Evolutionary conservation across 2,113 vertebrate species (phyloP), one percentile per base, ranked within the genome.

Genomic region (Ptyas mucosa): DNA sequence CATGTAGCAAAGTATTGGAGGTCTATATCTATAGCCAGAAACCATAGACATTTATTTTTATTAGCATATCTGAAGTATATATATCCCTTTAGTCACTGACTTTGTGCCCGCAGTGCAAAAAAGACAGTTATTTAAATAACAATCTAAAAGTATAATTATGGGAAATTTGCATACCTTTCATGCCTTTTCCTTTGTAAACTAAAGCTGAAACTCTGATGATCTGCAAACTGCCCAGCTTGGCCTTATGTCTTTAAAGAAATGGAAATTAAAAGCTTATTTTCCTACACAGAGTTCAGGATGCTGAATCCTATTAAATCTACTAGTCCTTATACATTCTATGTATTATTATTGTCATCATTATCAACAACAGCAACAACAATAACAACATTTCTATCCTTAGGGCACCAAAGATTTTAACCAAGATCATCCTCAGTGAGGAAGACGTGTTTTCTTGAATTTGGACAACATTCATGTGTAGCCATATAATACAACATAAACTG

Each of bases 111-210:
- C 96, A 96, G 95, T 94, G 85, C 92, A 94, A 96, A 95, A 95
- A 94, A 96, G 94, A 94, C 95, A 97, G 96, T 96, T 97, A 96
- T 95, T 97, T 96, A 95, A 96, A 94, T 49, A 96, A 95, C 96
- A 58, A 93, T 96, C 96, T 97, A 85, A 93, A 97, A 97, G 94
- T 96, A 96, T 96, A 97, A 97, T 97, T 95, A 96, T 23, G 57
- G n/a, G 89, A 51, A 87, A 97, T 96, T 96, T 96, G 89, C 96
- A 96, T 96, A 53, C 58, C 94, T 97, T 97, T 97, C 93, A 95
- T 89, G 94, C 43, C 49, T 91, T 86, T 92, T 86, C 86, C 94
- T 96, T 96, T 96, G 90, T 94, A 92, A 94, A 95, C 91, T 58
- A 49, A 85, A 90, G 89, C 0, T 5, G 92, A 88, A 94, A 86